Evolutionary conservation across 2,113 vertebrate genomes (phyloP).

Genomic region (Cisticola juncidis): DNA sequence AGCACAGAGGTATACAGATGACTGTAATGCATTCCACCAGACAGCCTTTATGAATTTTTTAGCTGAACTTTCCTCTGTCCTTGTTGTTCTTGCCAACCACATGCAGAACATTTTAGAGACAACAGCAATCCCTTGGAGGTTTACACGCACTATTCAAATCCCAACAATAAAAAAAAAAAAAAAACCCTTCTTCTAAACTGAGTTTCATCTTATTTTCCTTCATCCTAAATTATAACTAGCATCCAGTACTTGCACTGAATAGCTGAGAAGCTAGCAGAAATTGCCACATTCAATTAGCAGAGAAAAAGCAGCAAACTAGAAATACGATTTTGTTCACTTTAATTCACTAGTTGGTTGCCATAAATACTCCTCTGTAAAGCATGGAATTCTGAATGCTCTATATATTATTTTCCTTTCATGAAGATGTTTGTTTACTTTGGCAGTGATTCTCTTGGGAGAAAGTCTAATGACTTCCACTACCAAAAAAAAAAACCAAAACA

Average conservation of each 20-base stretch:
- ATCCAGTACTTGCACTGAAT: not conserved
- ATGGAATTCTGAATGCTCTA: slow-evolving; percentile 42
- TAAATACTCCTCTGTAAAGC: slow-evolving; percentile 24
- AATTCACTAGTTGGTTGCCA: slow-evolving; percentile 47
- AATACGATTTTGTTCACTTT: slow-evolving; percentile 33
- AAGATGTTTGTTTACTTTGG: slow-evolving; percentile 65
- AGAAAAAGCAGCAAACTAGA: slow-evolving; percentile 22
- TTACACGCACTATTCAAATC: not conserved
- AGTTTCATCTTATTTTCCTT: slow-evolving; percentile 42
- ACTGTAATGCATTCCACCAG: slow-evolving; percentile 32
- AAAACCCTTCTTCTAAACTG: not conserved
- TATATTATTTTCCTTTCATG: slow-evolving; percentile 55
- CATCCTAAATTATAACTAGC: slow-evolving; percentile 23
- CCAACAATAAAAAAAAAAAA: not conserved
- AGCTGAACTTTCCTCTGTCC: slow-evolving; percentile 44
- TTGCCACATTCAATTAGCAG: slow-evolving; percentile 22
- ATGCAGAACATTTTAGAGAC: slow-evolving; percentile 53
- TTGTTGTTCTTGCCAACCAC: slow-evolving; percentile 56
- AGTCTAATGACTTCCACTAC: slow-evolving; percentile 58
- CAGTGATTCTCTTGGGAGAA: slow-evolving; percentile 50
- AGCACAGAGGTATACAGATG: slow-evolving; percentile 4
- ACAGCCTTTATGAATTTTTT: slow-evolving; percentile 42
- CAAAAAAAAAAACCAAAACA: not conserved
- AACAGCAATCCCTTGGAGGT: not conserved
- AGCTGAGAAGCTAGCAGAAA: slow-evolving; percentile 17